Evolutionary conservation across 37 sponge, comb jelly and placozoan genomes (phyloP), one percentile per base, ranked within the genome.

Genomic region (Dysidea cf. avara): DNA sequence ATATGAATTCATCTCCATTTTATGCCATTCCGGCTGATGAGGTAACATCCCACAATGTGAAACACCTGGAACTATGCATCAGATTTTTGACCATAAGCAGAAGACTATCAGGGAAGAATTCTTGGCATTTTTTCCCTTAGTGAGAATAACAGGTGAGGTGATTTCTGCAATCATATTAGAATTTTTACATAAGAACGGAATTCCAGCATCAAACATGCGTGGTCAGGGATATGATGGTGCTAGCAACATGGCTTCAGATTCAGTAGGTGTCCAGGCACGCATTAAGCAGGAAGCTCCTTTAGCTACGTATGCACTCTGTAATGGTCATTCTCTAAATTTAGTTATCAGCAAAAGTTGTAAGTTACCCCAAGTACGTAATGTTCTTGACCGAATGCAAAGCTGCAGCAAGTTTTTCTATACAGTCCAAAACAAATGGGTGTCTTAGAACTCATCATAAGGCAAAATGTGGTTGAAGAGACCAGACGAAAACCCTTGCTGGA

Each of bases 231-330:
- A n/a, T n/a, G n/a, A n/a, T n/a, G n/a, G n/a, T n/a, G n/a, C n/a
- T n/a, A n/a, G n/a, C n/a, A n/a, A n/a, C n/a, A n/a, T n/a, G n/a
- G n/a, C n/a, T n/a, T n/a, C n/a, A n/a, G n/a, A n/a, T n/a, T n/a
- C n/a, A n/a, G n/a, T n/a, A n/a, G n/a, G n/a, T n/a, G n/a, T n/a
- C n/a, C 85, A 78, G 35, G 69, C 70, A 59, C 29, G 61, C 2
- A 65, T 79, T 28, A 60, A 36, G 35, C 53, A 83, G 46, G n/a
- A 43, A 34, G n/a, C 79, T 49, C 80, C 75, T 39, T 39, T 63
- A 24, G 82, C 88, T 22, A 35, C 60, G 26, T 82, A 87, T 35
- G 63, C 61, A n/a, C 79, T 79, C 61, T 84, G 85, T 70, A 71
- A 48, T 77, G 85, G 73, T 1, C 78, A 84, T 63, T 76, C 64